These are phyloP conservation scores for Ceyx cyanopectus DNA, from an alignment of 2,113 vertebrate genomes.

Conservation along the genomic window DNA sequence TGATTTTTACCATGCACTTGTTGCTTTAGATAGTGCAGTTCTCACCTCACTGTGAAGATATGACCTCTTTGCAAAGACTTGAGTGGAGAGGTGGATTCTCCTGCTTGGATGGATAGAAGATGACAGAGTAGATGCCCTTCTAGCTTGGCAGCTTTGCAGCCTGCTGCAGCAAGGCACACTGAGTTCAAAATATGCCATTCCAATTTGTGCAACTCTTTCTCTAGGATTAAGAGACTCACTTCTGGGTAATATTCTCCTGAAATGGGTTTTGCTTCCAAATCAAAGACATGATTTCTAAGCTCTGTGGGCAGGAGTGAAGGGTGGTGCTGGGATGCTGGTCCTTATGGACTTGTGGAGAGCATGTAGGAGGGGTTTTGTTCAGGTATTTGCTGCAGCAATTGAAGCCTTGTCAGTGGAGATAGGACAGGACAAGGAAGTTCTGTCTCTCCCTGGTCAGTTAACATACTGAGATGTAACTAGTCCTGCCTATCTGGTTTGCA, in stretches of 20 bases:
- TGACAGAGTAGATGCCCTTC: not conserved
- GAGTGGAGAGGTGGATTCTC: not conserved
- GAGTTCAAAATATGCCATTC: not conserved
- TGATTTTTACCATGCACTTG: not conserved
- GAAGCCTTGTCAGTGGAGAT: not conserved
- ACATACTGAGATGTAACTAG: not conserved
- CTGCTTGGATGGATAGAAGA: not conserved
- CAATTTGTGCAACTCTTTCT: not conserved
- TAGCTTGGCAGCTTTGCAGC: not conserved
- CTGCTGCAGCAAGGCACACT: not conserved
- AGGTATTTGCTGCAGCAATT: not conserved
- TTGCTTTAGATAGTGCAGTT: fast-evolving
- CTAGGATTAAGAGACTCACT: not conserved
- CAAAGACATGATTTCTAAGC: not conserved
- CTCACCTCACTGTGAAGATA: not conserved
- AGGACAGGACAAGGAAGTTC: not conserved
- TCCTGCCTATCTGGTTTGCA: constrained; percentile 10
- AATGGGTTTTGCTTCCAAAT: not conserved
- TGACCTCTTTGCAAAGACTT: not conserved
- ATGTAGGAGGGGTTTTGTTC: not conserved
- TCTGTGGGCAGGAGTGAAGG: not conserved
- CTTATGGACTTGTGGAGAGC: not conserved
- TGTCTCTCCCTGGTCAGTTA: not conserved
- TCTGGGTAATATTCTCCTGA: not conserved
- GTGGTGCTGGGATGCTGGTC: not conserved